A percentile compares a stretch with the other conserved stretches of the same genome.
These are phyloP conservation scores for Gambusia affinis DNA, from an alignment of 2,113 vertebrate genomes.

Conservation along the genomic window DNA sequence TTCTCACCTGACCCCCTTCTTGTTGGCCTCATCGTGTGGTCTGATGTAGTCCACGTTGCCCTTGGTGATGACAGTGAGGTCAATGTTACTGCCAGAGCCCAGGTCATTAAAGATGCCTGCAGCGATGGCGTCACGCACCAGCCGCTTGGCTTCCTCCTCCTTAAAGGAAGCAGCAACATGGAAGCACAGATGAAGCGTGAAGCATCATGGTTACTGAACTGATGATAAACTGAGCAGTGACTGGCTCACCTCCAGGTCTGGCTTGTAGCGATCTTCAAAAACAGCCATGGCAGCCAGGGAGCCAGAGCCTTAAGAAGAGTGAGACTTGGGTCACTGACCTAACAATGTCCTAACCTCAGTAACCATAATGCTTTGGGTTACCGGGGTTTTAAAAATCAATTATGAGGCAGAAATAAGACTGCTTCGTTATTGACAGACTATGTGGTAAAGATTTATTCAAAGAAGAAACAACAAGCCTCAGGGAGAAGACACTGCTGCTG, in stretches of 20 bases:
- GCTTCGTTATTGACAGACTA: too few species aligned
- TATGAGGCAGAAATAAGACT: not conserved
- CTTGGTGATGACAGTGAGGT: slow-evolving; percentile 94
- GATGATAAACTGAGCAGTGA: not conserved
- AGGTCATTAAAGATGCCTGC: slow-evolving; percentile 96
- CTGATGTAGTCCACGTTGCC: slow-evolving; percentile 91
- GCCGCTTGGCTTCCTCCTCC: slow-evolving; percentile 91
- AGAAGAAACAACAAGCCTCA: too few species aligned
- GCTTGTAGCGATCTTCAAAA: slow-evolving; percentile 95
- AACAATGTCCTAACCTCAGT: not conserved
- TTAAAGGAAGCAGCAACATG: slow-evolving; percentile 42
- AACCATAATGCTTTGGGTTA: too few species aligned
- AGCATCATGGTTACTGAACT: too few species aligned
- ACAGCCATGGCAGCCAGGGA: slow-evolving; percentile 97
- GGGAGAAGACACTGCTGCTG: too few species aligned
- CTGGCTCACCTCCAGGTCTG: slow-evolving; percentile 89
- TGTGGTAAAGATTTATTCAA: too few species aligned
- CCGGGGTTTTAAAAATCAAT: not conserved
- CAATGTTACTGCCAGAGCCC: slow-evolving; percentile 96
- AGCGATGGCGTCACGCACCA: slow-evolving; percentile 93
- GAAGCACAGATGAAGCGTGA: not conserved
- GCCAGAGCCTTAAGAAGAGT: slow-evolving; percentile 86
- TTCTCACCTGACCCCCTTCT: slow-evolving; percentile 90
- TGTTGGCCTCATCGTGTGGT: slow-evolving; percentile 90
- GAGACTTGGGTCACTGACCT: not conserved